Percentiles rank a stretch among this genome's conserved stretches.
Evolutionary conservation across 1,140 invertebrate genomes (phyloP).

Genomic region (Dysdera silvatica): DNA sequence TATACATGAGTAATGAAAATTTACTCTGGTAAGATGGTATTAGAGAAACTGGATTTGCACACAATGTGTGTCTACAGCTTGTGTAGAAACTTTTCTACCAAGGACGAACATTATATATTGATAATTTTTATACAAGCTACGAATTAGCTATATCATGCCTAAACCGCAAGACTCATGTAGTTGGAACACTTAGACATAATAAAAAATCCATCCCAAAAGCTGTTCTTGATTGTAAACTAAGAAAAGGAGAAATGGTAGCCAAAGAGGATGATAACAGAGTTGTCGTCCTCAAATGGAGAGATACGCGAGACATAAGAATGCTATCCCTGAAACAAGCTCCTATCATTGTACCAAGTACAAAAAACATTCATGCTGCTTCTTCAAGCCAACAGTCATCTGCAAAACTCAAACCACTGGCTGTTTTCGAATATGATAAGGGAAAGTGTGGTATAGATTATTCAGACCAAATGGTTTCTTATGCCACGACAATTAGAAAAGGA

Average conservation of each 20-base stretch:
- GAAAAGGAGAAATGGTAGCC: neutral
- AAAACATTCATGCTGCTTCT: neutral
- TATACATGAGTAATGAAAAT: too few species aligned
- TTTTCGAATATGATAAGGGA: too few species aligned
- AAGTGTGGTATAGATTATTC: neutral
- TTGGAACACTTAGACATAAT: neutral
- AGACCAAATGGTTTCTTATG: neutral
- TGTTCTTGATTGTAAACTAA: neutral
- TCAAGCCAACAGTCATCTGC: too few species aligned
- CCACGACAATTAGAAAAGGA: neutral
- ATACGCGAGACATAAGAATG: neutral
- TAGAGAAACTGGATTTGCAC: neutral
- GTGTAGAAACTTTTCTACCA: neutral
- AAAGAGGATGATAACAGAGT: neutral
- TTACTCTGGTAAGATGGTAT: neutral
- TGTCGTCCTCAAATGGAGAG: neutral
- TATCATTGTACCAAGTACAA: neutral
- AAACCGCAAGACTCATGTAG: neutral
- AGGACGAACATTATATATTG: neutral
- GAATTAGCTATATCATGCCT: neutral
- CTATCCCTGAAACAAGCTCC: neutral
- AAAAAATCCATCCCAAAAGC: neutral
- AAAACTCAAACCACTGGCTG: too few species aligned
- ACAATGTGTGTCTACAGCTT: neutral
- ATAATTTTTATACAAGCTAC: neutral